phyloP scores from a whole-genome alignment of 2,888 invertebrate species.

The Leptopilina syphax region DNA sequence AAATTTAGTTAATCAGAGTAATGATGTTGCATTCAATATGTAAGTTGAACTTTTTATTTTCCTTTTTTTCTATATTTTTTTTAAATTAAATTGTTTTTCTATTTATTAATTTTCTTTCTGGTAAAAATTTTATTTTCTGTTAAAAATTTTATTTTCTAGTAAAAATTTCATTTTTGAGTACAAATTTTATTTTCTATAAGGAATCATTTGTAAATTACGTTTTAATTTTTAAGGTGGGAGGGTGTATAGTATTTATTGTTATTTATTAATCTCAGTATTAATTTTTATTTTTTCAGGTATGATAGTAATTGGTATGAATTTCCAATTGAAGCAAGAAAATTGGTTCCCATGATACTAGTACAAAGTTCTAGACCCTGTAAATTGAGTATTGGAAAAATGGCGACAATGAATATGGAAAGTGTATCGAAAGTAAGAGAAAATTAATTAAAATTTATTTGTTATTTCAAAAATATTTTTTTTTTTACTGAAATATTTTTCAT shows the following conservation, averaged over 20 bases:
- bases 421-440: not conserved
- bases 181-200: no score
- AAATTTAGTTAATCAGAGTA: not conserved
- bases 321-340: not conserved
- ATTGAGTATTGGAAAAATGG: conserved; percentile 4
- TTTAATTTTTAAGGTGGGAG: no score
- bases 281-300: conserved; percentile 8
- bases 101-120: no score
- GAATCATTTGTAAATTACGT: no score
- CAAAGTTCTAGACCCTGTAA: conserved; percentile 11
- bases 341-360: not conserved
- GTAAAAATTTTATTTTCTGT: no score
- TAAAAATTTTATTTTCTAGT: no score
- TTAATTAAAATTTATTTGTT: not conserved
- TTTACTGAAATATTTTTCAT: not conserved
- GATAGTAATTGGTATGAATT: conserved; percentile 4
- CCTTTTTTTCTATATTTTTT: no score
- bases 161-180: no score
- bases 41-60: not conserved
- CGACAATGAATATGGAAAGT: not conserved
- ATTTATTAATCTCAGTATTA: no score
- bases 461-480: no score
- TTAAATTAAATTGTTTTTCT: no score
- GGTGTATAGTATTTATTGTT: no score
- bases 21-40: not conserved